Conservation (phyloP, 2,797 vertebrate genomes). For the Channa striata region DNA sequence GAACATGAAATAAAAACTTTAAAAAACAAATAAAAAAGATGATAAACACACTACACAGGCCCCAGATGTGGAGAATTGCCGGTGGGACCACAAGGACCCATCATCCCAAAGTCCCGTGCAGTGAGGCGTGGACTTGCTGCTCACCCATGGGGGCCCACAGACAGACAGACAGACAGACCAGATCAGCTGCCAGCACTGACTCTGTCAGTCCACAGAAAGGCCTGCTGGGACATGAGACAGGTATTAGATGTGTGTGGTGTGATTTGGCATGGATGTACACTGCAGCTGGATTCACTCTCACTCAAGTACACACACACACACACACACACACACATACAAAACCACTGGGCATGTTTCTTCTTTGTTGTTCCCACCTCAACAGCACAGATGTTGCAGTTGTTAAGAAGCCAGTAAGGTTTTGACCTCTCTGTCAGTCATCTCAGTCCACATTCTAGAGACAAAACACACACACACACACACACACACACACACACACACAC, state of each 20-base stretch:
- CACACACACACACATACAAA: constrained; percentile 14
- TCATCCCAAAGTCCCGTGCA: constrained; percentile 46
- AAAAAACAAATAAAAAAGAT: not conserved
- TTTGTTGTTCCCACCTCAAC: constrained; percentile 48
- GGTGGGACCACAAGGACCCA: constrained; percentile 27
- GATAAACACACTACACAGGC: not conserved
- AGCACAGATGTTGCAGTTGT: constrained; percentile 63
- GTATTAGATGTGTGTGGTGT: constrained; percentile 21
- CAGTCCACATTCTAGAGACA: constrained; percentile 51
- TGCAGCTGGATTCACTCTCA: constrained; percentile 54
- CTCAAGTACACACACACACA: constrained; percentile 9
- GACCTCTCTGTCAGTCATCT: constrained; percentile 59
- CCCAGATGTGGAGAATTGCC: constrained; percentile 58
- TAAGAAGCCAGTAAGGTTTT: constrained; percentile 46
- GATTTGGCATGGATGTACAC: constrained; percentile 49
- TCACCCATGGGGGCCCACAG: constrained; percentile 39
- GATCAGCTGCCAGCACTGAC: constrained; percentile 40
- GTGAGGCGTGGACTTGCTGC: constrained; percentile 51
- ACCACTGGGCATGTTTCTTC: constrained; percentile 30
- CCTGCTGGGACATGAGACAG: constrained; percentile 59
- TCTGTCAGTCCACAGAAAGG: constrained; percentile 13
- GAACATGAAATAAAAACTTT: not conserved
- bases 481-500: constrained; percentile 19
- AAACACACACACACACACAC: constrained; percentile 14
- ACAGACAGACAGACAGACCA: constrained; percentile 28